Evolutionary conservation across 1,140 invertebrate species (phyloP).

Genomic region (Brachionus asplanchnoidis): DNA sequence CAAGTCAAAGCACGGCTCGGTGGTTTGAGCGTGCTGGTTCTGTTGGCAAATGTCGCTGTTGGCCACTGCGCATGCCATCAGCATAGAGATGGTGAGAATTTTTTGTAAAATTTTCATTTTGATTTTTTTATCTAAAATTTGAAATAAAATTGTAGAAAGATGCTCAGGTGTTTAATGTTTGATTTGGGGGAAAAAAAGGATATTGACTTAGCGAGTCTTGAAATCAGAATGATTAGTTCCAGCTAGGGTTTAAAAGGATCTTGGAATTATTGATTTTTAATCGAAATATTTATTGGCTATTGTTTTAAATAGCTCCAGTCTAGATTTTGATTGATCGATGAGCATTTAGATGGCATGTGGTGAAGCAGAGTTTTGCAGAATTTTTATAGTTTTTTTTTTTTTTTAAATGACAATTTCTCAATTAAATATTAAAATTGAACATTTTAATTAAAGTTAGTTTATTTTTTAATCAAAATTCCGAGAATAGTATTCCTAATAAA

Average conservation of each 20-base stretch:
- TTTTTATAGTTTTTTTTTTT: background rate
- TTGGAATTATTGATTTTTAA: constrained; percentile 5
- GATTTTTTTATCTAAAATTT: background rate
- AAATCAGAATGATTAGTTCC: constrained; percentile 9
- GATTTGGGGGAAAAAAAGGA: background rate
- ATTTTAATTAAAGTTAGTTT: background rate
- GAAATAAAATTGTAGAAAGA: background rate
- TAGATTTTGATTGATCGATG: background rate
- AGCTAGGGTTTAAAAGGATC: background rate
- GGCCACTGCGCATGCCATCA: background rate
- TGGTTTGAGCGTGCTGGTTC: background rate
- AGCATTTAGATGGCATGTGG: background rate
- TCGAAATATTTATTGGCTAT: constrained; percentile 28
- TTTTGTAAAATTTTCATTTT: background rate
- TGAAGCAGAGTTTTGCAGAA: background rate
- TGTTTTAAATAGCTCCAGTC: background rate
- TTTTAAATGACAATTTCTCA: background rate
- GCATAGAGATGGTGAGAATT: background rate
- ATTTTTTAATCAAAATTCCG: background rate
- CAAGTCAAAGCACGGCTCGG: background rate
- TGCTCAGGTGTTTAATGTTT: background rate
- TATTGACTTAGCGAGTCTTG: background rate
- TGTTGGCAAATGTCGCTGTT: background rate
- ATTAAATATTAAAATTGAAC: background rate
- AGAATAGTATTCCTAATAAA: background rate